Conservation (phyloP, 2,113 vertebrate species). For the Myotis lucifugus region DNA sequence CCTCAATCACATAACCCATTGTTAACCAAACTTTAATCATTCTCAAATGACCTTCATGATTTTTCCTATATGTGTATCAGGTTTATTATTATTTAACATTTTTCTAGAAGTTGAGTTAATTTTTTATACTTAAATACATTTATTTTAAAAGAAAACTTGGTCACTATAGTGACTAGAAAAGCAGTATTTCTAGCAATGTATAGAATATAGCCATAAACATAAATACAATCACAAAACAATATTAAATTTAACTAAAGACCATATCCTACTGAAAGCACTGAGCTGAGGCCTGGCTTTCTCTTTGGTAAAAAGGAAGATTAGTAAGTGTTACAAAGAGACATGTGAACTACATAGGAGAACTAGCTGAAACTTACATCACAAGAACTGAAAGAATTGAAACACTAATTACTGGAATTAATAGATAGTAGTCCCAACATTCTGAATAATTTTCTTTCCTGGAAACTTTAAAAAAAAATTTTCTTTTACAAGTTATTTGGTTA, state of each 20-base stretch:
- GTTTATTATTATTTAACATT: slow-evolving; percentile 20
- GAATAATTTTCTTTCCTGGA: slow-evolving; percentile 8
- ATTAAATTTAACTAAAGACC: background rate
- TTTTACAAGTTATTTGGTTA: slow-evolving; percentile 25
- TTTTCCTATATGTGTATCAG: background rate
- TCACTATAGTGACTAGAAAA: slow-evolving; percentile 9
- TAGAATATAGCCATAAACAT: background rate
- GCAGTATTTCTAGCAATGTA: background rate
- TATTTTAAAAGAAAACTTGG: background rate
- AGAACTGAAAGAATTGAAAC: background rate
- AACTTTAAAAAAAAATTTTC: background rate
- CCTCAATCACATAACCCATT: background rate
- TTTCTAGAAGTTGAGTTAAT: background rate
- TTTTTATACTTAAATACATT: background rate
- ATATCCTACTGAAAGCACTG: background rate
- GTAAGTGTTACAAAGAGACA: background rate
- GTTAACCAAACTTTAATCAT: slow-evolving; percentile 18
- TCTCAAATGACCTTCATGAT: background rate
- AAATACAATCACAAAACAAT: background rate
- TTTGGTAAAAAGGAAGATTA: background rate
- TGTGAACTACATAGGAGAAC: background rate
- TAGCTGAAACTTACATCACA: background rate
- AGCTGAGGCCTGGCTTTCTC: background rate
- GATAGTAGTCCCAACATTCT: background rate
- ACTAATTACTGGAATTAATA: background rate